These are phyloP conservation scores for Vollenhovia emeryi DNA, from an alignment of 1,140 invertebrate genomes.

Conservation along the genomic window DNA sequence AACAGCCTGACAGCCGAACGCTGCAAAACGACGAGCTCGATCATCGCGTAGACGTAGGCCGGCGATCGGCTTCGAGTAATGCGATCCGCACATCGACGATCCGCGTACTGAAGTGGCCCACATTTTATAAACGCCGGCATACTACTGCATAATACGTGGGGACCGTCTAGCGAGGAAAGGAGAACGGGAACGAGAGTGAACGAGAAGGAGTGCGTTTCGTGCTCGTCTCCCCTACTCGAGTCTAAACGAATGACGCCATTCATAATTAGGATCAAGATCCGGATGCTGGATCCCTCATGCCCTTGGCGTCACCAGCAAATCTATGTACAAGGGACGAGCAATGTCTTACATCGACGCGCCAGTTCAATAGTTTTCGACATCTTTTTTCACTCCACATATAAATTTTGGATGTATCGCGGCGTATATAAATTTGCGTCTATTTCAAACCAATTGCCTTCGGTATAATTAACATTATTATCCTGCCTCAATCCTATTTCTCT, in stretches of 20 bases:
- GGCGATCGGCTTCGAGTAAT: conserved; percentile 45
- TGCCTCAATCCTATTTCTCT: neutral
- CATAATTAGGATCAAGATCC: conserved; percentile 67
- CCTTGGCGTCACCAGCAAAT: neutral
- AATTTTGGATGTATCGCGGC: neutral
- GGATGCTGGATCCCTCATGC: conserved; percentile 62
- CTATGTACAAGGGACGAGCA: neutral
- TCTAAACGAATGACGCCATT: conserved; percentile 69
- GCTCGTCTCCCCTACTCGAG: conserved; percentile 66
- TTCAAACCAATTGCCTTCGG: neutral
- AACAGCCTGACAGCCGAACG: conserved; percentile 47
- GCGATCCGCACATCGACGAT: conserved; percentile 63
- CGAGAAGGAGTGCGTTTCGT: conserved; percentile 24
- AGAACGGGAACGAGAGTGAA: conserved; percentile 32
- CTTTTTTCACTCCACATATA: neutral
- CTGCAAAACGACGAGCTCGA: conserved; percentile 17
- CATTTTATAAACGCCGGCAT: conserved; percentile 71
- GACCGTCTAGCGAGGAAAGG: conserved; percentile 35
- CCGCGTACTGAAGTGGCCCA: conserved; percentile 76
- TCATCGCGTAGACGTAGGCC: conserved; percentile 29
- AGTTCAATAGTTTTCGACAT: neutral
- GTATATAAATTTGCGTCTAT: neutral
- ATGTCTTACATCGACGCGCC: neutral
- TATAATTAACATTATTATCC: neutral
- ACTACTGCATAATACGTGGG: conserved; percentile 70